These are phyloP conservation scores for Lepidocyrtoides sp. DNA, from an alignment of 2,888 invertebrate species.

Conservation along the genomic window DNA sequence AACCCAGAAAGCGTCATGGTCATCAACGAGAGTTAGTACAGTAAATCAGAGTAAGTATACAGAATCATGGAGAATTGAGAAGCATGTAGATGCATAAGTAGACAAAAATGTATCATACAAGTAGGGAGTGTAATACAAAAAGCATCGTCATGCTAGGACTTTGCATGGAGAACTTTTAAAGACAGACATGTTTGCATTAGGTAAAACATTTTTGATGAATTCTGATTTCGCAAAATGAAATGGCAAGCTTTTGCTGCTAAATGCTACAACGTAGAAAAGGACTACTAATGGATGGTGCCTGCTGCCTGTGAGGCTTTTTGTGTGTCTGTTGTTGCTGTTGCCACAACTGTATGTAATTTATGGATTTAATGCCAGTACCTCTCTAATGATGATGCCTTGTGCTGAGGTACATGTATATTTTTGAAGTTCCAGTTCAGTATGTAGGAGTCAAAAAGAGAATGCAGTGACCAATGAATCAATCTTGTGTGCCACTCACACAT, in stretches of 20 bases:
- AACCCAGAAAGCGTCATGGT: constrained; percentile 67
- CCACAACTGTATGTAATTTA: background rate
- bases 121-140: constrained; percentile 1
- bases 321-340: background rate
- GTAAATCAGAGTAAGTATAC: constrained; percentile 1
- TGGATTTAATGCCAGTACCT: background rate
- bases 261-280: constrained; percentile 6
- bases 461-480: background rate
- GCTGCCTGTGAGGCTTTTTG: background rate
- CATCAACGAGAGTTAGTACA: constrained; percentile 33
- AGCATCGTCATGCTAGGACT: background rate
- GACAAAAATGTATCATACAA: background rate
- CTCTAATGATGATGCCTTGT: background rate
- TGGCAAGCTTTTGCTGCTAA: constrained; percentile 8
- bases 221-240: constrained; percentile 48
- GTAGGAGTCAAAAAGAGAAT: background rate
- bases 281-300: background rate
- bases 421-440: too few relatives aligned
- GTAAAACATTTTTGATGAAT: constrained; percentile 45
- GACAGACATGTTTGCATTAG: constrained; percentile 6
- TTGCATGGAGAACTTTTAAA: background rate
- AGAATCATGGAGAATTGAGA: constrained; percentile 37
- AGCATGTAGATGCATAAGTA: constrained; percentile 59
- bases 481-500: background rate
- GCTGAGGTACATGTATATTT: background rate